Base-by-base conservation (phyloP, 2,113 vertebrate genomes). In the Galeopterus variegatus region DNA sequence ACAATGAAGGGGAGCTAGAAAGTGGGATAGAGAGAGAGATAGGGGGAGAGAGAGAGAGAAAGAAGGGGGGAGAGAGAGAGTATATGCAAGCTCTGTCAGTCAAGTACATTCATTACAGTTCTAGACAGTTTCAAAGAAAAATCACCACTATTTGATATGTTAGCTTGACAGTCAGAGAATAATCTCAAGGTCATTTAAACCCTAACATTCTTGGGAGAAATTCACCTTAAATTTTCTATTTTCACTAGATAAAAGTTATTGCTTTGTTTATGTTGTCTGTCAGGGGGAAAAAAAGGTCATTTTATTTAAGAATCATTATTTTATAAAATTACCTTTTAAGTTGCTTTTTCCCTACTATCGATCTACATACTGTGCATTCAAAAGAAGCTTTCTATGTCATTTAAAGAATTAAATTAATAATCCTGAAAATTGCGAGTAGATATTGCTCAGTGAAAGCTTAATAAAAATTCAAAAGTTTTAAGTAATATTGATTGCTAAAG, bases 181-280 rank as follows among this genome's bases (percentile, higher is more conserved):
- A 87, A 92, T 50, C 48, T 95, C 92, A 98, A 98, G 84, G 83
- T 96, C 77, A 96, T 48, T 88, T 87, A 80, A 96, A 82, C 28
- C 33, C 65, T 92, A 93, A 88, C 14, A 88, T 67, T 88, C 10
- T 7, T 73, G 52, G 45, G 58, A 94, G 73, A 6, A 83, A 73
- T 83, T 91, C 84, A 62, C n/a, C 50, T 90, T 28, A 62, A 69
- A 48, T 48, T 48, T 93, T 90, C 33, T 60, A 17, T 76, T 75
- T 96, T 90, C 33, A 95, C 23, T 4, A 50, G 13, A 69, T 70
- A 60, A 79, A 58, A 64, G 23, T 8, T 75, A 50, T 31, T 73
- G 45, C 33, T 93, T 87, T 96, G n/a, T 76, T 86, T 56, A 56
- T 54, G 50, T 50, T 94, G 31, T 31, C 67, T 90, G 94, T 75